A percentile compares a stretch with the other conserved stretches of the same genome.
phyloP scores from a whole-genome alignment of 2,797 vertebrate species.

The Cossypha niveicapilla region DNA sequence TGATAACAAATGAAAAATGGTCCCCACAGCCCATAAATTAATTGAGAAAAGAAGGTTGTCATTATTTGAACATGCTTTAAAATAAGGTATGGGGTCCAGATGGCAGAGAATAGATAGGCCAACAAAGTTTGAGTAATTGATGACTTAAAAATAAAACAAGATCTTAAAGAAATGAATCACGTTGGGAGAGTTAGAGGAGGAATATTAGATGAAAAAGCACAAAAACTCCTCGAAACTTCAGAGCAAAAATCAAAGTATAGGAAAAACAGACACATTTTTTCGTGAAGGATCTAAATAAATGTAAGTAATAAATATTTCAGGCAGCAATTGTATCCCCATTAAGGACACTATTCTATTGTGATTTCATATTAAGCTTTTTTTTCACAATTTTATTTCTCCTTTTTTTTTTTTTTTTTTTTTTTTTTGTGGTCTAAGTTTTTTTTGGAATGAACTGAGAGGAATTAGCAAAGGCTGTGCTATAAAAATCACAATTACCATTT shows the following conservation, averaged over 20 bases:
- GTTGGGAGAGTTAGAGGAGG: constrained; percentile 80
- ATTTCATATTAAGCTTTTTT: constrained; percentile 42
- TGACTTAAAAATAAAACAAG: constrained; percentile 91
- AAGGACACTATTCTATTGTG: constrained; percentile 21
- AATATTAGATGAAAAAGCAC: constrained; percentile 75
- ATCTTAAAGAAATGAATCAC: constrained; percentile 82
- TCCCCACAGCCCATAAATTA: constrained; percentile 86
- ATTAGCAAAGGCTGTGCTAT: constrained; percentile 24
- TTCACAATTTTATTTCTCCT: background rate
- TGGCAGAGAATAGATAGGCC: constrained; percentile 86
- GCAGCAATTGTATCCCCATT: constrained; percentile 57
- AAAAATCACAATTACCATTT: constrained; percentile 39
- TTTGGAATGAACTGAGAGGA: background rate
- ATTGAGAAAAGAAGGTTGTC: constrained; percentile 90
- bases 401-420: background rate
- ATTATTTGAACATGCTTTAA: constrained; percentile 88
- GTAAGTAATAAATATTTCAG: constrained; percentile 53
- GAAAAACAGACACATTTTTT: constrained; percentile 48
- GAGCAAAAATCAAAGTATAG: constrained; percentile 55
- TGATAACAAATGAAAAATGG: constrained; percentile 91
- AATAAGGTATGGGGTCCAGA: constrained; percentile 90
- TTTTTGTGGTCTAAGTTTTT: background rate
- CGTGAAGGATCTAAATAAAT: constrained; percentile 35
- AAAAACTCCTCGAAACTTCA: constrained; percentile 50
- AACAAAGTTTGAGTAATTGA: constrained; percentile 91